Evolutionary conservation across 2,888 invertebrate genomes (phyloP).

Genomic region (Epiblema foenella): DNA sequence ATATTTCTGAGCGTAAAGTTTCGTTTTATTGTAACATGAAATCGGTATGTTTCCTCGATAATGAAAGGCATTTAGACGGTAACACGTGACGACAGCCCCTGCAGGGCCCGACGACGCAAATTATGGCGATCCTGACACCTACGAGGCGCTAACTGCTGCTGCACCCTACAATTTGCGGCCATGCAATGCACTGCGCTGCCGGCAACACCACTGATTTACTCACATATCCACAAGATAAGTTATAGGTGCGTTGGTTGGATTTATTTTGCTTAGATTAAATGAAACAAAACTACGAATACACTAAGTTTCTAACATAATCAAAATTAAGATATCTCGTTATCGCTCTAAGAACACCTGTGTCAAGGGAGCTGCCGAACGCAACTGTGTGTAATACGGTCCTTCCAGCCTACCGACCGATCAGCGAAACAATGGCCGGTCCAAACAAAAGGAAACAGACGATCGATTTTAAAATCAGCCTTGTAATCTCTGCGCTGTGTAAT

Average conservation of each 20-base stretch:
- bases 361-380: conserved; percentile 68
- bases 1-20: conserved; percentile 60
- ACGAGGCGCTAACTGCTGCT: conserved; percentile 81
- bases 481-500: conserved; percentile 77
- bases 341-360: conserved; percentile 48
- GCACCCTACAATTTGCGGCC: conserved; percentile 79
- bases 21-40: conserved; percentile 67
- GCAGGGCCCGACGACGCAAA: conserved; percentile 75
- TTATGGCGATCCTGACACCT: conserved; percentile 85
- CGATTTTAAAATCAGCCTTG: conserved; percentile 72
- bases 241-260: conserved; percentile 1
- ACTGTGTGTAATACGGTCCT: conserved; percentile 79
- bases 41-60: conserved; percentile 68
- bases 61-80: conserved; percentile 78
- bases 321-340: conserved; percentile 28
- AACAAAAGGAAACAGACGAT: conserved; percentile 67
- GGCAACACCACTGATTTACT: conserved; percentile 61
- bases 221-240: conserved; percentile 52
- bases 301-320: background rate
- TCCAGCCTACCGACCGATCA: conserved; percentile 56
- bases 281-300: background rate
- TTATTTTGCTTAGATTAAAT: conserved; percentile 1
- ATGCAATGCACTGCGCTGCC: conserved; percentile 61
- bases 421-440: conserved; percentile 65
- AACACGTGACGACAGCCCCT: conserved; percentile 82